Evolutionary conservation across 2,888 invertebrate genomes (phyloP).

Genomic region (Pardosa pseudoannulata): DNA sequence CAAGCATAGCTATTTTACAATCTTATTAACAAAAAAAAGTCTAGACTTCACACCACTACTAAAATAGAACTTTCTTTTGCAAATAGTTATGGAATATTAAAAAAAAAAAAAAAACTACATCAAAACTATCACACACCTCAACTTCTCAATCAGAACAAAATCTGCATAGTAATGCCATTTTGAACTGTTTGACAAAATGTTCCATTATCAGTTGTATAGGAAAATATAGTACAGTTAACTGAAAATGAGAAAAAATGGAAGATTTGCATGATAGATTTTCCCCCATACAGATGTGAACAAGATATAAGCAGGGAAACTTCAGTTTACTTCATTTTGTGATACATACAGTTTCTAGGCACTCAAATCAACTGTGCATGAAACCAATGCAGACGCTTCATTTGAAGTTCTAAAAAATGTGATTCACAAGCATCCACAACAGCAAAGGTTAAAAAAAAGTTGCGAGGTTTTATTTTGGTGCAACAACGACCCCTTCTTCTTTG

Average conservation of each 20-base stretch:
- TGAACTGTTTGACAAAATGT: too few species aligned
- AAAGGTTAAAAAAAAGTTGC: conserved; percentile 30
- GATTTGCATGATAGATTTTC: neutral
- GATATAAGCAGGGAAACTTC: neutral
- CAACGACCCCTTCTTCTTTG: conserved; percentile 64
- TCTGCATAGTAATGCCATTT: too few species aligned
- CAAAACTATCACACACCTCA: too few species aligned
- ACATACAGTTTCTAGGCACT: conserved; percentile 66
- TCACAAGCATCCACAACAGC: conserved; percentile 18
- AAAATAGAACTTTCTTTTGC: too few species aligned
- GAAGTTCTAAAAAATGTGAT: conserved; percentile 43
- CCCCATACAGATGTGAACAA: neutral
- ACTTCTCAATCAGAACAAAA: too few species aligned
- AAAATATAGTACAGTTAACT: neutral
- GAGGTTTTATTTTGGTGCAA: conserved; percentile 79
- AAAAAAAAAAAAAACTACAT: too few species aligned
- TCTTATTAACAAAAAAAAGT: too few species aligned
- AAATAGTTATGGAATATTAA: too few species aligned
- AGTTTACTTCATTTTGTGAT: neutral
- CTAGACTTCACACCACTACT: too few species aligned
- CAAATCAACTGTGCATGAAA: conserved; percentile 49
- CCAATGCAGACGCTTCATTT: conserved; percentile 27
- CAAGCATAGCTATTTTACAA: too few species aligned
- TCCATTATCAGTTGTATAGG: too few species aligned
- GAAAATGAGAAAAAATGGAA: neutral